Conservation (phyloP, 2,113 vertebrate species). For the Hystrix cristata region DNA sequence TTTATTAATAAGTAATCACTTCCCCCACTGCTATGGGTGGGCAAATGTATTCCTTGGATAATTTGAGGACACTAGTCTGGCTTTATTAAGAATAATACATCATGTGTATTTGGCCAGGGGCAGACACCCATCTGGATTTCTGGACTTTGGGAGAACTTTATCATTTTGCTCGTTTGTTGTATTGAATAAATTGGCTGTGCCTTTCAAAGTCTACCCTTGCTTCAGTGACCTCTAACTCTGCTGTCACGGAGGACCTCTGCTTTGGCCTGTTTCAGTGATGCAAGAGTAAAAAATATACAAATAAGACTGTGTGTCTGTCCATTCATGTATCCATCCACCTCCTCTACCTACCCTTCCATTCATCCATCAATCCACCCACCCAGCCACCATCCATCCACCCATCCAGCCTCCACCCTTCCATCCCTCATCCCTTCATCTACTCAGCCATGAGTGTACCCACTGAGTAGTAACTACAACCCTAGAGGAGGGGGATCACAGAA, state of each 20-base stretch:
- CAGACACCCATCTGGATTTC: slow-evolving; percentile 33
- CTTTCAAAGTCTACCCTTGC: background rate
- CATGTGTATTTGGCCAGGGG: slow-evolving; percentile 70
- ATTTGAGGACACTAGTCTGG: slow-evolving; percentile 83
- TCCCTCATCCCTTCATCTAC: background rate
- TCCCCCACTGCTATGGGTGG: slow-evolving; percentile 78
- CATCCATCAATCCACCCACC: background rate
- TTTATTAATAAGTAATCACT: slow-evolving; percentile 91
- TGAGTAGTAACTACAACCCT: background rate
- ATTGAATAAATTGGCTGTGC: background rate
- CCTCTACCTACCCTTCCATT: background rate
- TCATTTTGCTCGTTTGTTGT: slow-evolving; percentile 60
- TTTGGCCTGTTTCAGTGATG: background rate
- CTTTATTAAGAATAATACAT: slow-evolving; percentile 86
- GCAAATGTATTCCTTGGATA: slow-evolving; percentile 86
- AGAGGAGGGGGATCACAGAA: background rate
- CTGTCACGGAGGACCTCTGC: background rate
- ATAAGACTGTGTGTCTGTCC: background rate
- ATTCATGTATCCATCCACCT: background rate
- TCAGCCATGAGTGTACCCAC: background rate
- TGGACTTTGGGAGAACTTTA: slow-evolving; percentile 20
- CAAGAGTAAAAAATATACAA: background rate
- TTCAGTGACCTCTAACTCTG: background rate
- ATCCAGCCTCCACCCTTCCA: background rate
- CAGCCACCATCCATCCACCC: background rate